Evolutionary conservation across 2,113 vertebrate genomes (phyloP).

Genomic region (Psilopsiagon aymara): DNA sequence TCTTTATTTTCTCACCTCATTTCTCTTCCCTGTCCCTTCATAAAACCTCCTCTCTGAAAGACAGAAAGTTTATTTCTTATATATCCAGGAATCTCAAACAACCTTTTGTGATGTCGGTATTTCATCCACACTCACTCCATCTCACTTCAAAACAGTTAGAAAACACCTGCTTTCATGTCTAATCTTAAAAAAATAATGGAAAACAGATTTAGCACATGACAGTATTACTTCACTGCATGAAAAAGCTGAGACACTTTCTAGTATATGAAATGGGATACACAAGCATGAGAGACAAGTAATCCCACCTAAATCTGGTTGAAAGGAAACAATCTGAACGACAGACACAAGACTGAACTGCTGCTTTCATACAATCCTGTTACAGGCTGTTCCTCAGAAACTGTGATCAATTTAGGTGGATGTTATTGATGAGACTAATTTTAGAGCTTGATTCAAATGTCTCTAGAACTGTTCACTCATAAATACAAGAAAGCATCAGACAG

Average conservation of each 20-base stretch:
- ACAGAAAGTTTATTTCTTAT: not conserved
- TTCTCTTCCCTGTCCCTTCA: not conserved
- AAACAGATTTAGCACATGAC: not conserved
- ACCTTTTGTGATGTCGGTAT: not conserved
- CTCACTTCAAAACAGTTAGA: constrained; percentile 3
- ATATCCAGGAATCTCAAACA: not conserved
- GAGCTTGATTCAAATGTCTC: not conserved
- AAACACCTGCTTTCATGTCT: not conserved
- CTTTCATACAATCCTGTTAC: not conserved
- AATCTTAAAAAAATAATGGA: not conserved
- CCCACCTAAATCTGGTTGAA: not conserved
- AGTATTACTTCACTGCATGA: not conserved
- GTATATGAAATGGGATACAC: not conserved
- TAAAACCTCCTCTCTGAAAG: not conserved
- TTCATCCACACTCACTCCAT: constrained; percentile 1
- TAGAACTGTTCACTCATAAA: not conserved
- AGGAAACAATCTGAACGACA: constrained; percentile 10
- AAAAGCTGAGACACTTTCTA: not conserved
- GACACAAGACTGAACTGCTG: not conserved
- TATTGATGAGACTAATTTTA: not conserved
- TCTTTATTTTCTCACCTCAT: not conserved
- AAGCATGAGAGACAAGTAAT: not conserved
- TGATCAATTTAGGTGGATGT: not conserved
- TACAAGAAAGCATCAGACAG: not conserved
- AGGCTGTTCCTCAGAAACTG: not conserved